A percentile compares a stretch with the other conserved stretches of the same genome.
Conservation (phyloP, 2,888 invertebrate species). For the Apamea epomidion region DNA sequence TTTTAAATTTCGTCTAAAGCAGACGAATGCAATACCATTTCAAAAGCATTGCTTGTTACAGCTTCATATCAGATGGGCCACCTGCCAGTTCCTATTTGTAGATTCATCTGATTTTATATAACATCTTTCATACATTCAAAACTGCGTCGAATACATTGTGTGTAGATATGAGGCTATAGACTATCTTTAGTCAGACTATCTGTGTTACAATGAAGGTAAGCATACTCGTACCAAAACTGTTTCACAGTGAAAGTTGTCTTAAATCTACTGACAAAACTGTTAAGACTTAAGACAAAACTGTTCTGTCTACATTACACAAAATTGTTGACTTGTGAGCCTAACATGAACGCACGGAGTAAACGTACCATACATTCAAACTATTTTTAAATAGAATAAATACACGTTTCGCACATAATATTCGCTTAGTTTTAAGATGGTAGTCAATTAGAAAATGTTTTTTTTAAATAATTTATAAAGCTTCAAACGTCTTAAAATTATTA, state of each 20-base stretch:
- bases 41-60: constrained; percentile 3
- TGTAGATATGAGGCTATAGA: background rate
- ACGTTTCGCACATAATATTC: background rate
- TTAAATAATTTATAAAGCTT: no score
- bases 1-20: background rate
- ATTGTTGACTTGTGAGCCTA: background rate
- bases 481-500: no score
- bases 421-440: no score
- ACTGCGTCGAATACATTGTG: background rate
- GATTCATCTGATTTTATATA: constrained; percentile 27
- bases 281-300: no score
- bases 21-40: constrained; percentile 15
- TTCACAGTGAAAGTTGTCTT: background rate
- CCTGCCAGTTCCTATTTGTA: constrained; percentile 22
- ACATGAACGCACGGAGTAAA: background rate
- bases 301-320: no score
- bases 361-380: background rate
- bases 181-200: background rate
- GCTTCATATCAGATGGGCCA: constrained; percentile 35
- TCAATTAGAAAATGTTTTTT: no score
- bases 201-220: background rate
- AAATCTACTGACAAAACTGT: background rate
- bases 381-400: background rate
- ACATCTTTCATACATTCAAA: constrained; percentile 7
- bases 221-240: background rate